Base-by-base conservation (phyloP, 2,888 invertebrate genomes). In the Eupithecia inturbata region DNA sequence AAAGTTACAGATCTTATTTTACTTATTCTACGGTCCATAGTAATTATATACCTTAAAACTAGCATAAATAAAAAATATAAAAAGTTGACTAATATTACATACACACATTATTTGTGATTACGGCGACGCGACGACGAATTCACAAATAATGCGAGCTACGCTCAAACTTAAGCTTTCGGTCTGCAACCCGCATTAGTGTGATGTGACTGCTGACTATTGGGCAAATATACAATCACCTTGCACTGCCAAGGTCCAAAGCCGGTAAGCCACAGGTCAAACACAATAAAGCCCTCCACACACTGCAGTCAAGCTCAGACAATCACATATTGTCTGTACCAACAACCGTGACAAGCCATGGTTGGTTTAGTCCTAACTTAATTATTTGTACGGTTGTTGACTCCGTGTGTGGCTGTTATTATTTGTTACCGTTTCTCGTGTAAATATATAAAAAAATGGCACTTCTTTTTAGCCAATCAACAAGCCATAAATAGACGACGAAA, bases 371-470 rank as follows among this genome's bases (percentile, higher is more conserved):
- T 73, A 75, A 71, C 74, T 73, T 77, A 73, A 77, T 77, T 74
- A 68, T 74, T 64, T 64, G 73, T 33, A 68, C 72, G 82, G 78
- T 79, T 78, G 79, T 82, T 83, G 82, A 83, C 83, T 80, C 64
- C 67, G 10, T 28, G 41, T 66, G 71, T 68, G 70, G 22, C 31
- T 28, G 39, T 28, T 68, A 36, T 68, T 28, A n/a, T 22, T 49
- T n/a, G 66, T 41, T 33, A 60, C 63, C 63, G 70, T 74, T 62
- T 71, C 36, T 12, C 22, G 12, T 22, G 12, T 36, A 36, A 5
- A 12, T 9, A n/a, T 14, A n/a, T n/a, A n/a, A 22, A 26, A 53
- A 57, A 57, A 26, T 53, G 49, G 10, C n/a, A 45, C 1, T 19
- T 26, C 26, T 45, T n/a, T 49, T n/a, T n/a, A n/a, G n/a, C 49